Evolutionary conservation across 2,113 vertebrate species (phyloP).

Genomic region (Laticauda laticaudata): DNA sequence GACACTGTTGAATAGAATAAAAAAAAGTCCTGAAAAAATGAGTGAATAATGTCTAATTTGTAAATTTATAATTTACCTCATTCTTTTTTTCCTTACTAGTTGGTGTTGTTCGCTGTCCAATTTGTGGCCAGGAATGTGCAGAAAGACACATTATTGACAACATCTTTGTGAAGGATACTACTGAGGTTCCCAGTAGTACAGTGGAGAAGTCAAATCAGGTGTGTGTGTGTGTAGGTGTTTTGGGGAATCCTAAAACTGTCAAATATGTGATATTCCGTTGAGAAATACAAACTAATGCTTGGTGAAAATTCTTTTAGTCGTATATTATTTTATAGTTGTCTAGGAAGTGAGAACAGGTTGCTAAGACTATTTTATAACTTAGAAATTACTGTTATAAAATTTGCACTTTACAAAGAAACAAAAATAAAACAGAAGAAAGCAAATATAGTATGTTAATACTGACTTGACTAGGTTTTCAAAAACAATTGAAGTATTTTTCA

Average conservation of each 20-base stretch:
- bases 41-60: slow-evolving; percentile 20
- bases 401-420: not conserved
- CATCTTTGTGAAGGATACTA: slow-evolving; percentile 96
- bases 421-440: not conserved
- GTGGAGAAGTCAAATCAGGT: slow-evolving; percentile 97
- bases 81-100: slow-evolving; percentile 66
- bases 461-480: not conserved
- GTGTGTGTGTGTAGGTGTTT: not conserved
- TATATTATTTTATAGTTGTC: not conserved
- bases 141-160: slow-evolving; percentile 97
- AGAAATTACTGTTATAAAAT: not conserved
- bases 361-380: not conserved
- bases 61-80: slow-evolving; percentile 28
- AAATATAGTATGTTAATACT: not conserved
- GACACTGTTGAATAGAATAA: not conserved
- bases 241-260: not conserved
- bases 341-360: not conserved
- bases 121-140: slow-evolving; percentile 94
- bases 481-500: not conserved
- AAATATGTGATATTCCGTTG: not conserved
- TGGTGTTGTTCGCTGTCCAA: slow-evolving; percentile 90
- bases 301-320: not conserved
- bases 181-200: slow-evolving; percentile 96
- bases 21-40: not conserved
- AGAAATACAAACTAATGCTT: not conserved